Evolutionary conservation across 2,797 vertebrate species (phyloP), one percentile per base, ranked within the genome.

Genomic region (Melanotaenia nigrans): DNA sequence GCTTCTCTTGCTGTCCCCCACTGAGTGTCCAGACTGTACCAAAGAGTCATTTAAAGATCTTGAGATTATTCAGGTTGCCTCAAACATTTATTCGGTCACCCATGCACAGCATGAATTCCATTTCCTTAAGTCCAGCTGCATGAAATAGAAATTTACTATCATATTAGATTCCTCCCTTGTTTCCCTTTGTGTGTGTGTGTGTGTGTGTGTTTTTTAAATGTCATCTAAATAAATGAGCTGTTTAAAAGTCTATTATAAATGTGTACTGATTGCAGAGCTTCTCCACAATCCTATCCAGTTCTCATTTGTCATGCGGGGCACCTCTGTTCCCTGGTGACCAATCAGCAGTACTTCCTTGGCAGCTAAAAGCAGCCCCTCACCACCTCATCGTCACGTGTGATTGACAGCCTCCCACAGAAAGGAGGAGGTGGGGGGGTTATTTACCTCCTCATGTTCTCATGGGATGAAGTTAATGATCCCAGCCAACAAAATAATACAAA

Each of bases 401-500:
- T 90, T 93, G 92, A 93, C 91, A 92, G 91, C 83, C 81, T 90
- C 86, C 86, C 88, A 90, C 82, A 75, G 81, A 78, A 89, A 78
- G 73, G 63, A 73, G 75, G 85, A 45, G 65, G 73, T 82, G 70
- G 75, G 73, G 81, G 84, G 67, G 77, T 61, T 91, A 89, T 93
- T 91, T 92, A 88, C 90, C 87, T 90, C 90, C 71, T 75, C 76
- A 65, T 83, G 76, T 84, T 93, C 93, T 92, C 89, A 78, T 85
- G 90, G 91, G 92, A 92, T 86, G 82, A 82, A 90, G 87, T 92
- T 93, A 93, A 93, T 93, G 91, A 92, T 92, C 84, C 82, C 84
- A 80, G 90, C 88, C 88, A 92, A 90, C 85, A 83, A 89, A 89
- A 88, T 90, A 88, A 89, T 88, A 92, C 84, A 93, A 91, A 90